These are phyloP conservation scores for Lucifuga dentata DNA, from an alignment of 2,113 vertebrate genomes.

Conservation along the genomic window DNA sequence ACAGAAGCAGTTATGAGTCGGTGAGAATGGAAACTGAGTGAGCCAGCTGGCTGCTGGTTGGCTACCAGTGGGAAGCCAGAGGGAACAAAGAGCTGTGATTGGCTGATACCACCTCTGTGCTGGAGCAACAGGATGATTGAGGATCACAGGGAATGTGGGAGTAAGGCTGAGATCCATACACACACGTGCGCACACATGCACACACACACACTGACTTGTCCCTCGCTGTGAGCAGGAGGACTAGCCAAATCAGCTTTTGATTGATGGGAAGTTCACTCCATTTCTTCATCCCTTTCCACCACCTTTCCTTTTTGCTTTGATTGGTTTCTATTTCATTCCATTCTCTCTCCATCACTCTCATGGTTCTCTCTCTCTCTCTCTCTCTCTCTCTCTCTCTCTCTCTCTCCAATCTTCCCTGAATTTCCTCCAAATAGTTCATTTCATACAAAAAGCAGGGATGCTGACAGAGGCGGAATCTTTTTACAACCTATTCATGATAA, in stretches of 20 bases:
- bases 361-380: conserved; percentile 19
- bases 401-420: conserved; percentile 7
- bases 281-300: background rate
- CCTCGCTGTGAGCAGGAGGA: conserved; percentile 21
- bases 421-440: conserved; percentile 36
- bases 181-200: conserved; percentile 1
- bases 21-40: background rate
- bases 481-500: conserved; percentile 34
- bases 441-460: conserved; percentile 5
- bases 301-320: conserved; percentile 34
- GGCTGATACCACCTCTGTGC: conserved; percentile 32
- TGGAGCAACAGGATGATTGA: conserved; percentile 55
- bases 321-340: conserved; percentile 64
- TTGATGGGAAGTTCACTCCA: conserved; percentile 65
- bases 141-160: conserved; percentile 33
- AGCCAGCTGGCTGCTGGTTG: conserved; percentile 14
- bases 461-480: background rate
- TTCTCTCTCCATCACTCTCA: conserved; percentile 40
- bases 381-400: conserved; percentile 13
- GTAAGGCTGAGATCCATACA: conserved; percentile 35
- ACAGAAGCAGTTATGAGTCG: conserved; percentile 44
- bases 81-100: conserved; percentile 30
- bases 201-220: conserved; percentile 49
- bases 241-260: conserved; percentile 69
- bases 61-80: conserved; percentile 4